Percentiles rank a stretch among this genome's conserved stretches.
Conservation (phyloP, 2,113 vertebrate genomes). For the Erythrocebus patas region DNA sequence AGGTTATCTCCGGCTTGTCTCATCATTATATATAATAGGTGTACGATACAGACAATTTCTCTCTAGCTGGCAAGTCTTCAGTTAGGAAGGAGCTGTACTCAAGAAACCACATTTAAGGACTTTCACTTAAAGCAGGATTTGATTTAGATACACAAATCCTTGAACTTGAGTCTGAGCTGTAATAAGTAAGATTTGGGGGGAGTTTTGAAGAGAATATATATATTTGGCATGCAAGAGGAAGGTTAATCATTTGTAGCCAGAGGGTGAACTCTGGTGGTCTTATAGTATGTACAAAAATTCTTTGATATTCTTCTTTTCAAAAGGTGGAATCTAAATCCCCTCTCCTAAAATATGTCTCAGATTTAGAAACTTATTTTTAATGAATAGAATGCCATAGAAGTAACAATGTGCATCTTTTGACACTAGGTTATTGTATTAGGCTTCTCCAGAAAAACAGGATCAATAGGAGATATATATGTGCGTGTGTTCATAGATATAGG, state of each 20-base stretch:
- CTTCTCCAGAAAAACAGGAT: not conserved
- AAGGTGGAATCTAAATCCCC: not conserved
- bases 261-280: not conserved
- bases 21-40: not conserved
- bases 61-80: not conserved
- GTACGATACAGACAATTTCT: not conserved
- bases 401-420: not conserved
- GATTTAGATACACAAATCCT: not conserved
- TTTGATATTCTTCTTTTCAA: not conserved
- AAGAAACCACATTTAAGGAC: not conserved
- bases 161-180: not conserved
- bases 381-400: not conserved
- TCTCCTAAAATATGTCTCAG: not conserved
- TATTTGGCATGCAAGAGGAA: not conserved
- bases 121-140: not conserved
- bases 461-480: not conserved
- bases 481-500: accelerated
- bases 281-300: not conserved
- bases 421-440: not conserved
- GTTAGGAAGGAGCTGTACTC: not conserved
- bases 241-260: not conserved
- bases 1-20: too few species aligned
- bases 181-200: not conserved
- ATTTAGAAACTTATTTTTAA: not conserved
- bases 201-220: not conserved